These are phyloP conservation scores for Coregonus sp. DNA, from an alignment of 2,797 vertebrate species.

Conservation along the genomic window DNA sequence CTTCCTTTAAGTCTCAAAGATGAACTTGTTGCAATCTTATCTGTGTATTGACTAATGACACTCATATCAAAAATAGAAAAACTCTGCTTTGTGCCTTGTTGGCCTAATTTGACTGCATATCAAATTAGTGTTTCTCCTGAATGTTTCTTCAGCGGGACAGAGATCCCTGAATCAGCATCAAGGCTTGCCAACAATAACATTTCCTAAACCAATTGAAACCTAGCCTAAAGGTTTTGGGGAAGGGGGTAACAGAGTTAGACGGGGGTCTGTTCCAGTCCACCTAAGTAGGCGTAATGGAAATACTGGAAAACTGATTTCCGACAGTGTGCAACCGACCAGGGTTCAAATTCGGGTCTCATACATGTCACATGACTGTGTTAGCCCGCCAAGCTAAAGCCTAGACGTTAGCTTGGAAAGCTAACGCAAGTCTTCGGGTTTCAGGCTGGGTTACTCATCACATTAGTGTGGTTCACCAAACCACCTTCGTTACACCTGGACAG, in stretches of 20 bases:
- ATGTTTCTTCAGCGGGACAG: background rate
- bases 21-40: background rate
- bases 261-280: background rate
- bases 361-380: background rate
- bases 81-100: background rate
- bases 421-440: too few relatives aligned
- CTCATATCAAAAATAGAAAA: background rate
- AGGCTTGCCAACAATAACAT: too few relatives aligned
- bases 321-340: too few relatives aligned
- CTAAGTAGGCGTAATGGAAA: background rate
- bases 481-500: background rate
- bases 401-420: background rate
- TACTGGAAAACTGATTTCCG: too few relatives aligned
- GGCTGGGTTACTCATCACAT: background rate
- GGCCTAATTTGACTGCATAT: background rate
- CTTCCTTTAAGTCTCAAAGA: background rate
- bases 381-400: background rate
- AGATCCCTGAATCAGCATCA: background rate
- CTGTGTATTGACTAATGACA: background rate
- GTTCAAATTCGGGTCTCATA: background rate
- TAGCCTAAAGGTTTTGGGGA: background rate
- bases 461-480: background rate
- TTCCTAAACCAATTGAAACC: background rate
- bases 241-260: background rate
- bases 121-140: background rate